Evolutionary conservation across 1,140 invertebrate species (phyloP).

Genomic region (Polypedilum vanderplanki): DNA sequence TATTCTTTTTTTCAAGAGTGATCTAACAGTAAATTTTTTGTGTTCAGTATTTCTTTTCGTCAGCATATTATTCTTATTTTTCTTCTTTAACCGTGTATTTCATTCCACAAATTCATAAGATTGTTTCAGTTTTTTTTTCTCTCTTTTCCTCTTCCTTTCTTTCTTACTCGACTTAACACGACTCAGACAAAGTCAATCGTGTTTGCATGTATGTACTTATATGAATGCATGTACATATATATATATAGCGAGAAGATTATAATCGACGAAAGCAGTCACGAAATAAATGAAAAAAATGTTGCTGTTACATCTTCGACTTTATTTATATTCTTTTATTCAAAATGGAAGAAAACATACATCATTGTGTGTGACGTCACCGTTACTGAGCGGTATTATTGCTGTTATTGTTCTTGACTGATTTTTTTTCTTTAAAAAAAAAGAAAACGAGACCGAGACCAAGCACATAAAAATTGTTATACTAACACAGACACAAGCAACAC

Average conservation of each 20-base stretch:
- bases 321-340: neutral
- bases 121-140: neutral
- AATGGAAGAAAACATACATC: neutral
- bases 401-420: constrained; percentile 13
- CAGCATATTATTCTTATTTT: neutral
- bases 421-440: neutral
- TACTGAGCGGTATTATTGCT: neutral
- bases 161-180: neutral
- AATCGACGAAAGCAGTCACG: constrained; percentile 16
- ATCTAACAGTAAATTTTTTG: constrained; percentile 15
- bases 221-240: neutral
- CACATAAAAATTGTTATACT: constrained; percentile 3
- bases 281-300: neutral
- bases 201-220: neutral
- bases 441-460: constrained; percentile 11
- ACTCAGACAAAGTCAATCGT: neutral
- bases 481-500: neutral
- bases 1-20: neutral
- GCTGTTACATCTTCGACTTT: constrained; percentile 10
- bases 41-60: neutral
- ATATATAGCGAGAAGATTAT: neutral
- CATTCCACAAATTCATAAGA: constrained; percentile 27
- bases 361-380: constrained; percentile 7
- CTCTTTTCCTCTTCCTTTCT: neutral
- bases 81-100: constrained; percentile 22